phyloP scores from a whole-genome alignment of 92 coral and sea anemone species.

The Epizoanthus rinbou region DNA sequence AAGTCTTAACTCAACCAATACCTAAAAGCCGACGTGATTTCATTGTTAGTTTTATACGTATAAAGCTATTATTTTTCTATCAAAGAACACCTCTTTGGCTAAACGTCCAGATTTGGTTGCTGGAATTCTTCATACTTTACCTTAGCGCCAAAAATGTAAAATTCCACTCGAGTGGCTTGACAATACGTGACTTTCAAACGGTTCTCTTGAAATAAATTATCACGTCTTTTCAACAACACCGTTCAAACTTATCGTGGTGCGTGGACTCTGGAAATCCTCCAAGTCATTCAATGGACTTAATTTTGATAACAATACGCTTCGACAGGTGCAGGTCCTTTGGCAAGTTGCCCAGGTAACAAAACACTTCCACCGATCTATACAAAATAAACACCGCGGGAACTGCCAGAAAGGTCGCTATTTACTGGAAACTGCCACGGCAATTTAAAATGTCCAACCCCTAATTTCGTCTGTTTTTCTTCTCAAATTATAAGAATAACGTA shows the following conservation, averaged over 20 bases:
- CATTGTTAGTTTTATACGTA: conserved; percentile 40
- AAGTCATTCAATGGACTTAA: not conserved
- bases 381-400: conserved; percentile 23
- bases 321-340: conserved; percentile 24
- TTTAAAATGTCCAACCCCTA: not conserved
- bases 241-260: not conserved
- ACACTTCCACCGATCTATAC: conserved; percentile 45
- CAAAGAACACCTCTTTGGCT: conserved; percentile 24
- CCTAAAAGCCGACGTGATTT: not conserved
- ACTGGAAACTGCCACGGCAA: not conserved
- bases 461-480: not conserved
- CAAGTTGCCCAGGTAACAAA: conserved; percentile 64
- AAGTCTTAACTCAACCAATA: conserved; percentile 4
- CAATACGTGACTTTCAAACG: not conserved
- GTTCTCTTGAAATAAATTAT: conserved; percentile 2
- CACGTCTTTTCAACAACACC: conserved; percentile 3
- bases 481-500: not conserved
- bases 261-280: not conserved
- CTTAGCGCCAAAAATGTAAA: not conserved
- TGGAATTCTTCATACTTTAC: not conserved
- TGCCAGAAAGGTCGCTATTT: not conserved
- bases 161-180: not conserved
- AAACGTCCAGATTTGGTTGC: not conserved
- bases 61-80: conserved; percentile 29
- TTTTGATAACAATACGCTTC: conserved; percentile 21